phyloP scores from a whole-genome alignment of 2,113 vertebrate genomes.

The Chloropsis cyanopogon region DNA sequence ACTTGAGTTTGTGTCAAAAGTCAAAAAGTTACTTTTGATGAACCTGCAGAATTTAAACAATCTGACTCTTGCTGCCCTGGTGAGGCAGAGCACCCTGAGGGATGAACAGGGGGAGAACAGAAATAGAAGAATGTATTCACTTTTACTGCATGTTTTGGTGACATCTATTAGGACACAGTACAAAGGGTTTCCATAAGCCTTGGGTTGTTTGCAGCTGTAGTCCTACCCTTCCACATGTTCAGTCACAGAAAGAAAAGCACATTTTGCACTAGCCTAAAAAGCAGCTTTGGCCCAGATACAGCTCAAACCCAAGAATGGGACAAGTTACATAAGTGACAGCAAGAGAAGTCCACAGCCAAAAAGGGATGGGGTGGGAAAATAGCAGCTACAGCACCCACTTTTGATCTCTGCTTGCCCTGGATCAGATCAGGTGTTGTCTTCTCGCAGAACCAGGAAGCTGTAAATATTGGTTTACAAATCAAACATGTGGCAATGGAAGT shows the following conservation, averaged over 20 bases:
- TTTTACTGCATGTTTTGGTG: not conserved
- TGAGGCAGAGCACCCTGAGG: not conserved
- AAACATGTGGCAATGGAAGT: not conserved
- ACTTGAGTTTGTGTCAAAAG: not conserved
- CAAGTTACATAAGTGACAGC: not conserved
- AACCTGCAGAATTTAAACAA: not conserved
- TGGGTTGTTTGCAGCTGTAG: rapidly evolving
- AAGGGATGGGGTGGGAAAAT: not conserved
- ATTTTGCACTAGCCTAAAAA: not conserved
- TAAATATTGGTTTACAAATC: not conserved
- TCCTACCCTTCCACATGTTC: not conserved
- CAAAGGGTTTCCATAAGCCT: not conserved
- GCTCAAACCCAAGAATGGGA: not conserved
- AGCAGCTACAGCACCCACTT: not conserved
- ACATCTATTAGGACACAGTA: not conserved
- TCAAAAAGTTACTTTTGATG: not conserved
- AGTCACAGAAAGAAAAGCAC: not conserved
- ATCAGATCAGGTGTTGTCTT: not conserved
- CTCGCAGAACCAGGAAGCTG: not conserved
- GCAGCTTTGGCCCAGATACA: not conserved
- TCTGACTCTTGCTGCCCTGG: not conserved
- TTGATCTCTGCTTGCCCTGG: not conserved
- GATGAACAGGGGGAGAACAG: not conserved
- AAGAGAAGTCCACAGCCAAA: not conserved
- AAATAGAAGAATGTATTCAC: not conserved